Base-by-base conservation (phyloP, 2,888 invertebrate species). In the Xestia rhomboidea region DNA sequence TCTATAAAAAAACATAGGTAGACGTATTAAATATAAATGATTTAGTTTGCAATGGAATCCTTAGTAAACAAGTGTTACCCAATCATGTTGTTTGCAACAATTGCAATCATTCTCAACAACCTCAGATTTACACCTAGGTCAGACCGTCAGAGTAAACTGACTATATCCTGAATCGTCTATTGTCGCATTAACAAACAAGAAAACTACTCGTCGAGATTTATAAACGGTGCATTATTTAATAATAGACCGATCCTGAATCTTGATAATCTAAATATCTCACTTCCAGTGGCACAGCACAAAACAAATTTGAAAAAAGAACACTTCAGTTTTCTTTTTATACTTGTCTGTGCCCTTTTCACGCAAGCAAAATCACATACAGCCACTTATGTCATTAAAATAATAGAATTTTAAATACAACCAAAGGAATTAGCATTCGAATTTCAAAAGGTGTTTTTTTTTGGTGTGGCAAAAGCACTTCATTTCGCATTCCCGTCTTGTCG, bases 331-430 rank as follows among this genome's bases (percentile, higher is more conserved):
- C 49, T 49, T 70, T 71, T 76, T 60, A 7, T 41, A n/a, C 5
- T 73, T 77, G 49, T 77, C 71, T 71, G 51, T 79, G 67, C 51
- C 63, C 73, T 78, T 87, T 85, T 82, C 69, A 79, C 60, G 57
- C 79, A 81, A 77, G 54, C 57, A 83, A 86, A 88, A 89, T 85
- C 84, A 81, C 80, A 87, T 81, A 87, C 90, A 92, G 94, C 93
- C 93, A 95, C 93, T 95, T 94, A 94, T 82, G 86, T 92, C 90
- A 92, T 93, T 93, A 92, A 88, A 88, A 84, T 13, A 84, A 79
- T 80, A 85, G 80, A 81, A 88, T 85, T 89, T 89, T 87, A 88
- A 86, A 88, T 78, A 85, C 87, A 83, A 84, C 77, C 89, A 77
- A 13, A 87, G 82, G 84, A 89, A 88, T 85, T 87, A 87, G 78